Base-by-base conservation (phyloP, 2,888 invertebrate species). In the Erebia palarica region DNA sequence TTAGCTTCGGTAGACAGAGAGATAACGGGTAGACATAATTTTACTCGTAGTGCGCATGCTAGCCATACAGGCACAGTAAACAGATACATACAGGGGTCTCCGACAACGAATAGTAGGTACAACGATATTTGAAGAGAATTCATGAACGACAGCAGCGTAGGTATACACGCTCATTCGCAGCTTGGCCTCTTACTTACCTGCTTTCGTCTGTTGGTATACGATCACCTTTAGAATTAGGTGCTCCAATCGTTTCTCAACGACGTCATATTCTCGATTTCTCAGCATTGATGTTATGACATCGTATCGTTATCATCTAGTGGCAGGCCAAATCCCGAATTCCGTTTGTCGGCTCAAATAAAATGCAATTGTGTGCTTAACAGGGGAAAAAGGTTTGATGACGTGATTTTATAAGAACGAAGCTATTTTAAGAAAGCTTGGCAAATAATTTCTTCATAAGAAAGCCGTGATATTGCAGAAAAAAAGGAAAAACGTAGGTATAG, bases 271-370 rank as follows among this genome's bases (percentile, higher is more conserved):
- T 47, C 49, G 49, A 63, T 63, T 49, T 21, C 49, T 47, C 49
- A 63, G 49, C 49, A 63, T 47, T 63, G 63, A 21, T 63, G 63
- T 63, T 63, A 63, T 63, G 63, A 63, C 63, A 49, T 63, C 63
- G 14, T 63, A 63, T 49, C 63, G 63, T 63, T 63, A 63, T 63
- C 63, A 49, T 63, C 63, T 63, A 63, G 63, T 63, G 63, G 63
- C 63, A 63, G 63, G 63, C 49, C 18, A 21, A 47, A 60, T 60
- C 49, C 49, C 18, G 63, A 21, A 63, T 63, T 63, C 63, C 21
- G 63, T 63, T 63, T 63, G 63, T 49, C 13, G 63, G 18, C 21
- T 49, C 63, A 21, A 47, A 63, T 63, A 63, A 63, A 63, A 63
- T 63, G 63, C 63, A 63, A 63, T 63, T 63, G 63, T 63, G 49